These are phyloP conservation scores for Candidula unifasciata DNA, from an alignment of 2,888 invertebrate genomes.

Conservation along the genomic window DNA sequence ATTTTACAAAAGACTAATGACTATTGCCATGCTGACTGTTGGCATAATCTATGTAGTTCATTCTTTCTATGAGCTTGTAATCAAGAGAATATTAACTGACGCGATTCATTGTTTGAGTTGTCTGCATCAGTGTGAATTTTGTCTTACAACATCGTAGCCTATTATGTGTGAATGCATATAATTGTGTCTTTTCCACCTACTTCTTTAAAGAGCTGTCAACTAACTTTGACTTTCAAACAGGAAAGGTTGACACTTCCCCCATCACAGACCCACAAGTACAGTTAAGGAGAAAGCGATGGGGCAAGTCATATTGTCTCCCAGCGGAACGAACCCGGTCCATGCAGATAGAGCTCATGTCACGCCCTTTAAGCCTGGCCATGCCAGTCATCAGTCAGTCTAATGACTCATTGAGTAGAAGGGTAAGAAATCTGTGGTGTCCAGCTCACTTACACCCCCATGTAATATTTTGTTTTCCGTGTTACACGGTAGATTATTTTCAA, in stretches of 20 bases:
- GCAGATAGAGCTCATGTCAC: slow-evolving; percentile 74
- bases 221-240: slow-evolving; percentile 34
- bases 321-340: slow-evolving; percentile 78
- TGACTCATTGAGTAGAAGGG: slow-evolving; percentile 53
- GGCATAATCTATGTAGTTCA: too few species aligned
- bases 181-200: neutral
- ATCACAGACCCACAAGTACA: slow-evolving; percentile 79
- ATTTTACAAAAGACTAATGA: too few species aligned
- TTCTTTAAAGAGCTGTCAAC: neutral
- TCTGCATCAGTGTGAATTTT: too few species aligned
- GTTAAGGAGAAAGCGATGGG: slow-evolving; percentile 78
- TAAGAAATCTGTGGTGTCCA: neutral
- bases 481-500: too few species aligned
- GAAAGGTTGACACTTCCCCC: slow-evolving; percentile 53
- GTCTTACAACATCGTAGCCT: too few species aligned
- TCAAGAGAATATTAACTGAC: too few species aligned
- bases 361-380: slow-evolving; percentile 77
- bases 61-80: too few species aligned
- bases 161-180: too few species aligned
- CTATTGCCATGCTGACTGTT: too few species aligned
- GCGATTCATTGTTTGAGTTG: too few species aligned
- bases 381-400: slow-evolving; percentile 56
- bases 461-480: too few species aligned
- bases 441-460: too few species aligned
- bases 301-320: slow-evolving; percentile 76